phyloP scores from a whole-genome alignment of 2,888 invertebrate genomes.

The Dynastes hyllus region DNA sequence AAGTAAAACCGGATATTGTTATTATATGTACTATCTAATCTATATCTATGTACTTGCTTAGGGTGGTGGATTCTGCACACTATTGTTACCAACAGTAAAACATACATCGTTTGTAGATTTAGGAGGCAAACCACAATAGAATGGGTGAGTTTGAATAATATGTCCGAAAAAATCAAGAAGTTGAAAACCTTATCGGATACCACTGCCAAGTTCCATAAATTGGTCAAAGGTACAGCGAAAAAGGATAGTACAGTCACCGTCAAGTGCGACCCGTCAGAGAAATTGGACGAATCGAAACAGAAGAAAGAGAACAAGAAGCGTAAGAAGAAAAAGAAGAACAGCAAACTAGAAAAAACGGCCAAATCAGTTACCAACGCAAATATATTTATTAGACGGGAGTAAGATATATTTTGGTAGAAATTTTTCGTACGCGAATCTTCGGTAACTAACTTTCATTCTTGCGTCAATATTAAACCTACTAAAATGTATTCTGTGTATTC shows the following conservation, averaged over 20 bases:
- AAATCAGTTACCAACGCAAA: conserved; percentile 61
- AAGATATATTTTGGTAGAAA: conserved; percentile 51
- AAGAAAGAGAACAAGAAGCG: conserved; percentile 57
- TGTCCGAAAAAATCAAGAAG: conserved; percentile 60
- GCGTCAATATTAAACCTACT: conserved; percentile 2
- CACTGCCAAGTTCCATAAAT: conserved; percentile 43
- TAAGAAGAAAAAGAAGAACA: conserved; percentile 64
- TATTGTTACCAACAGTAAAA: neutral
- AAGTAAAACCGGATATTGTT: too few relatives aligned
- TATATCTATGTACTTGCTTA: too few relatives aligned
- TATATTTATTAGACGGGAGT: conserved; percentile 59
- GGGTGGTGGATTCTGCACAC: too few relatives aligned
- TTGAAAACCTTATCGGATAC: conserved; percentile 65
- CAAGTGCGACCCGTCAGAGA: conserved; percentile 42
- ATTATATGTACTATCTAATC: too few relatives aligned
- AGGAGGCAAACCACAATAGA: conserved; percentile 56
- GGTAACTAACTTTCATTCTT: neutral
- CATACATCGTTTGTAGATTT: conserved; percentile 48
- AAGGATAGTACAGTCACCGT: neutral
- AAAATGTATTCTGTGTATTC: conserved; percentile 20
- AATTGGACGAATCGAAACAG: conserved; percentile 52
- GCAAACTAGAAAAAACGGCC: conserved; percentile 64
- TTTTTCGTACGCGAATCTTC: conserved; percentile 27
- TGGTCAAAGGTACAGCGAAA: conserved; percentile 42
- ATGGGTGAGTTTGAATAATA: conserved; percentile 50